Evolutionary conservation across 2,888 invertebrate genomes (phyloP).

Genomic region (Lepidocyrtoides sp.): DNA sequence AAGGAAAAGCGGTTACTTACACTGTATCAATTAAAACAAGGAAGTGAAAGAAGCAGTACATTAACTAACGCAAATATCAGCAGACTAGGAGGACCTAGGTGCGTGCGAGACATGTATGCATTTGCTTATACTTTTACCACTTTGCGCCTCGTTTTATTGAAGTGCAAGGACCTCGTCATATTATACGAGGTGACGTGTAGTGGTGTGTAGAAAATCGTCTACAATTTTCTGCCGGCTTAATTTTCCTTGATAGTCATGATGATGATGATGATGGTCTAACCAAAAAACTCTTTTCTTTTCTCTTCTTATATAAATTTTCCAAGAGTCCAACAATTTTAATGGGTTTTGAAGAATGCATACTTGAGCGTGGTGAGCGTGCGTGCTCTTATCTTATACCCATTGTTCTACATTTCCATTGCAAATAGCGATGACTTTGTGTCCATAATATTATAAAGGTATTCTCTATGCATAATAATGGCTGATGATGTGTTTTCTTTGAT

Average conservation of each 20-base stretch:
- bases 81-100: neutral
- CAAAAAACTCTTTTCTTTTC: neutral
- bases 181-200: neutral
- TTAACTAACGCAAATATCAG: neutral
- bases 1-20: no score
- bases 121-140: no score
- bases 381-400: neutral
- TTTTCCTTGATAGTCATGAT: conserved; percentile 58
- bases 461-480: no score
- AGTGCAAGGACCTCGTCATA: conserved; percentile 8
- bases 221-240: conserved; percentile 70
- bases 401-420: no score
- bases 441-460: no score
- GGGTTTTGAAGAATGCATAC: neutral
- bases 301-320: conserved; percentile 1
- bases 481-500: conserved; percentile 11
- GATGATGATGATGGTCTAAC: conserved; percentile 34
- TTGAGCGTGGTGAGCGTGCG: neutral
- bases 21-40: neutral
- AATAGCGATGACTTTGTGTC: no score
- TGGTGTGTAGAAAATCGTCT: conserved; percentile 19
- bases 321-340: neutral
- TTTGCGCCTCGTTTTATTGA: no score
- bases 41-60: neutral
- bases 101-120: no score